These are phyloP conservation scores for Ctenosaura bakeri DNA, from an alignment of 2,797 vertebrate genomes.

Conservation along the genomic window DNA sequence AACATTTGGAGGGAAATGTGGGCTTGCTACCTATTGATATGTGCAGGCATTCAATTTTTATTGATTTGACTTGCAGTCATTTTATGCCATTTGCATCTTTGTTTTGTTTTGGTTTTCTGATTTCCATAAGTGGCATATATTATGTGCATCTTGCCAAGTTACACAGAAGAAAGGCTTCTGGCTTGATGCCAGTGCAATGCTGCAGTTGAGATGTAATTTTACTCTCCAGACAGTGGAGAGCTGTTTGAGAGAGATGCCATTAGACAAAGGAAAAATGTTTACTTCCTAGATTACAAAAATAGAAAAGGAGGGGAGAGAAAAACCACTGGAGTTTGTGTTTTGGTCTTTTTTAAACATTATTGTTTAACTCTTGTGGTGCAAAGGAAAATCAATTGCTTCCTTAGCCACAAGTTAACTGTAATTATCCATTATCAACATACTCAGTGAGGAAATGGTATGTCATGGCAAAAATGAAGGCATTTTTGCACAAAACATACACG, in stretches of 20 bases:
- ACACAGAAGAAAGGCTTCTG: neutral
- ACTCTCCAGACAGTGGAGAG: neutral
- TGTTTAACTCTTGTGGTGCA: neutral
- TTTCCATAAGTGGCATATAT: neutral
- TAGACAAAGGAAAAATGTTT: conserved; percentile 32
- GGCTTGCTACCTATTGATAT: neutral
- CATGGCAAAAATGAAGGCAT: neutral
- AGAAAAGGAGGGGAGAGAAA: neutral
- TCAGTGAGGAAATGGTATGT: neutral
- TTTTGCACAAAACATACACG: neutral
- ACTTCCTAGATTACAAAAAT: conserved; percentile 5
- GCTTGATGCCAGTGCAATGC: conserved; percentile 23
- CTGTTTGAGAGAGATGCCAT: conserved; percentile 21
- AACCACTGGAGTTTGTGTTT: neutral
- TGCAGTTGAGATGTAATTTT: neutral
- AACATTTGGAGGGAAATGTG: neutral
- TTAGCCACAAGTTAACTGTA: neutral
- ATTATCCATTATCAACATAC: conserved; percentile 12
- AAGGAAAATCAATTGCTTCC: neutral
- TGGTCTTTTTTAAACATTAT: neutral
- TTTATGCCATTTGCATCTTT: neutral
- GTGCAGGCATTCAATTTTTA: conserved; percentile 18
- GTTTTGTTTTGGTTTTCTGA: neutral
- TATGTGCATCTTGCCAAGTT: conserved; percentile 18
- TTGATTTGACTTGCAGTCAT: neutral